These are phyloP conservation scores for Drosophila parabipectinata DNA, from an alignment of 1,140 invertebrate genomes.

Conservation along the genomic window DNA sequence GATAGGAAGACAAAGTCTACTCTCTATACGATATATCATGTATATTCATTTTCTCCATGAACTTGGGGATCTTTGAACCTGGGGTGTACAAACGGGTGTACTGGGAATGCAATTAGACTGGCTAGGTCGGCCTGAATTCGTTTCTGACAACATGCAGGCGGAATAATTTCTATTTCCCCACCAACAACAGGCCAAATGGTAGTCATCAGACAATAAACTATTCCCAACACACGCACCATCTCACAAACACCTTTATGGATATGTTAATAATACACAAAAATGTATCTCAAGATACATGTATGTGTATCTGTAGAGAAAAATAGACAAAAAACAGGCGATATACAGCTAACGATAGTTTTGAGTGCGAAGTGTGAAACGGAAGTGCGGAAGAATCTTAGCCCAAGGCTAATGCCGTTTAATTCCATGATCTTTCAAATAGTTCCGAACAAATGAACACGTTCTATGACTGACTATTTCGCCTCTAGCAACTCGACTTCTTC, in stretches of 20 bases:
- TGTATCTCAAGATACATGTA: slow-evolving; percentile 21
- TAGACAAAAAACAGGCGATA: slow-evolving; percentile 38
- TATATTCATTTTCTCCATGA: slow-evolving; percentile 8
- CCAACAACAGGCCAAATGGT: background rate
- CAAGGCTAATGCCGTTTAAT: slow-evolving; percentile 76
- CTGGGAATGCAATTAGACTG: slow-evolving; percentile 46
- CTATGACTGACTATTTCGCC: slow-evolving; percentile 58
- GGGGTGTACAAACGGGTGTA: slow-evolving; percentile 15
- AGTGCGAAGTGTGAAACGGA: slow-evolving; percentile 74
- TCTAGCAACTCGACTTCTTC: slow-evolving; percentile 24
- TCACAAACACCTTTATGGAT: slow-evolving; percentile 38
- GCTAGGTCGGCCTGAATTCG: slow-evolving; percentile 26
- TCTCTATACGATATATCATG: no score
- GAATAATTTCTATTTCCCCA: slow-evolving; percentile 40
- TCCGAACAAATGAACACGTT: slow-evolving; percentile 59
- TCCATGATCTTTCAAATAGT: slow-evolving; percentile 78
- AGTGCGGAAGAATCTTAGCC: slow-evolving; percentile 72
- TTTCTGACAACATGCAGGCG: slow-evolving; percentile 11
- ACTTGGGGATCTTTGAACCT: slow-evolving; percentile 50
- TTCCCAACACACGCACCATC: slow-evolving; percentile 13
- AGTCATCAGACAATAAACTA: slow-evolving; percentile 14
- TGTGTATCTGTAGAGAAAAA: slow-evolving; percentile 6
- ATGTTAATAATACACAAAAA: slow-evolving; percentile 62
- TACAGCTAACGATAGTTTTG: slow-evolving; percentile 22
- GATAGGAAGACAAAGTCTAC: slow-evolving; percentile 30